Evolutionary conservation across 2,888 invertebrate species (phyloP).

Genomic region (Mesorhabditis belari): DNA sequence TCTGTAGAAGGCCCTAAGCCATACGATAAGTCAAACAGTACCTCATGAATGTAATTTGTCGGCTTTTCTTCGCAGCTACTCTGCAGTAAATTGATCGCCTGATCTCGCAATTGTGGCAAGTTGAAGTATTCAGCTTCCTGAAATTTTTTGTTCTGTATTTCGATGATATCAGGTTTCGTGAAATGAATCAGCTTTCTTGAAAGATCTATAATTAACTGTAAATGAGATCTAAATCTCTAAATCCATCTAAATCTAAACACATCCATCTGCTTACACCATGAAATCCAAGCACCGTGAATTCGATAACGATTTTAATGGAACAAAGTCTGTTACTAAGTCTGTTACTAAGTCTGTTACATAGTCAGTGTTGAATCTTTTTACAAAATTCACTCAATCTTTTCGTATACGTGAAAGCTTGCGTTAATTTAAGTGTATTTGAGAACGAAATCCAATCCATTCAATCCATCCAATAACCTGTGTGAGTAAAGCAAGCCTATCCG

Average conservation of each 20-base stretch:
- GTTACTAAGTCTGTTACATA: no score
- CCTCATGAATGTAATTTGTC: constrained; percentile 17
- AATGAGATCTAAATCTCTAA: no score
- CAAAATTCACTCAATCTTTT: background rate
- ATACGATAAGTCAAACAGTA: constrained; percentile 1
- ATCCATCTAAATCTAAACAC: no score
- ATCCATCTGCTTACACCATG: no score
- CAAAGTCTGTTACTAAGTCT: background rate
- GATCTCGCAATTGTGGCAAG: constrained; percentile 41
- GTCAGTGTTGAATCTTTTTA: no score
- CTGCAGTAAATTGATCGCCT: constrained; percentile 46
- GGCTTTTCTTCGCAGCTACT: constrained; percentile 35
- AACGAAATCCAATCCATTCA: background rate
- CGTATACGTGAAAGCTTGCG: background rate
- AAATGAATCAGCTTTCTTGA: no score
- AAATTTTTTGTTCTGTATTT: no score
- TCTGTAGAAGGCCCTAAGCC: no score
- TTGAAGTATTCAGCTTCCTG: constrained; percentile 42
- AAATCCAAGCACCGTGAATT: no score
- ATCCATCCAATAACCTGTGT: constrained; percentile 24
- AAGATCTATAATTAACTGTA: no score
- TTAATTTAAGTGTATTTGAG: background rate
- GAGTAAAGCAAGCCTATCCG: constrained; percentile 40
- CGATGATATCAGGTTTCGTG: no score
- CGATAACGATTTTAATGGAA: background rate